Base-by-base conservation (phyloP, 2,797 vertebrate species). In the Hydrocynus forskahlii region DNA sequence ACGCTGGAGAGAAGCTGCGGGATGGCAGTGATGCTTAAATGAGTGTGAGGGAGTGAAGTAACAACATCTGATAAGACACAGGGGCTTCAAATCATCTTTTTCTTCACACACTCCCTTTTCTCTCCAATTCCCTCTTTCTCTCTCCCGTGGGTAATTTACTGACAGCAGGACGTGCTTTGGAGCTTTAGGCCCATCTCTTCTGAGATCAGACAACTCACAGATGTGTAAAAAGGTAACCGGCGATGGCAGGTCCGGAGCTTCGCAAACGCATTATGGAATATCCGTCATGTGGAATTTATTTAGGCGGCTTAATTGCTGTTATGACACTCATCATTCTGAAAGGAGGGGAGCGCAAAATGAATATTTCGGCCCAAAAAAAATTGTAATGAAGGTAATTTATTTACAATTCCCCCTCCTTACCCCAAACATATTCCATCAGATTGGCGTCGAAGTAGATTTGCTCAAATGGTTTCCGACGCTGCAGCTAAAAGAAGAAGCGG, bases 131-230 rank as follows among this genome's bases (percentile, higher is more conserved):
- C 62, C 50, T 74, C 9, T 67, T 48, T 72, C 81, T 86, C 88
- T 84, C 85, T 84, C 88, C 64, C 83, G 88, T 89, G 87, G 88
- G 89, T 92, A 90, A 93, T 92, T 91, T 89, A 87, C 75, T 90
- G 88, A 87, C 90, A 91, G 88, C 88, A 84, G 83, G 86, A 85
- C 89, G 83, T 85, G 87, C 76, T 89, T 88, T 86, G 83, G 75
- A 86, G 89, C 87, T 87, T 86, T 16, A 60, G 16, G 29, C 17
- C 29, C 38, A 63, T 71, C 57, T 23, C 78, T 79, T 19, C 7
- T 50, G 59, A 76, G 59, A 63, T 48, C 25, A 29, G 14, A 10
- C 60, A 48, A 72, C 25, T 78, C 17, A 13, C 10, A 60, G 67
- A 60, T 40, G 69, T 79, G 68, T 29, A 40, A 59, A 69, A 40